Evolutionary conservation across 2,113 vertebrate species (phyloP), one percentile per base, ranked within the genome.

Genomic region (Apeltes quadracus): DNA sequence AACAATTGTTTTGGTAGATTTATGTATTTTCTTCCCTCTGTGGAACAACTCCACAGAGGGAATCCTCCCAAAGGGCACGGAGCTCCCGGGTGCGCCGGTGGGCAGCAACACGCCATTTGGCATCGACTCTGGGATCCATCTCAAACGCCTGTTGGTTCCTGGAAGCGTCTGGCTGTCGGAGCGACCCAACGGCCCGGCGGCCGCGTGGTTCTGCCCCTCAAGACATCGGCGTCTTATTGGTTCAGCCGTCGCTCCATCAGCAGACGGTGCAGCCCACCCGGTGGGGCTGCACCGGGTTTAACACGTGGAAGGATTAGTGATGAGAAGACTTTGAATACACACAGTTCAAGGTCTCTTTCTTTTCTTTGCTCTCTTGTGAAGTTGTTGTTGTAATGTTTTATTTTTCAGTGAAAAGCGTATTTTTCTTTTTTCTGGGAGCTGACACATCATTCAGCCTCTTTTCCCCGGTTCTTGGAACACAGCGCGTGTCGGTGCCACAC

Each of bases 311-410:
- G 58, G 25, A 57, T 72, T 39, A 73, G 25, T n/a, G 41, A 48
- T 58, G 36, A 12, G 25, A 34, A 18, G 12, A 8, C n/a, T 23
- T 44, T 54, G 6, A 70, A 23, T 29, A 44, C 29, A 22, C 15
- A 29, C 3, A 16, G 11, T 9, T 5, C 22, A 34, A 32, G 34
- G 44, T 61, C 54, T 54, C 13, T 1, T 32, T 51, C 10, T n/a
- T 48, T 61, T 32, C 22, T 66, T 55, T 59, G 54, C 14, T 46
- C 48, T 67, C n/a, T n/a, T n/a, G n/a, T n/a, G n/a, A n/a, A n/a
- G n/a, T n/a, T 25, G 25, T 4, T 56, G 0, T 18, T 18, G 10
- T 20, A 43, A 18, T 15, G 39, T 46, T 22, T 65, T 44, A 14
- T 41, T 41, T 13, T 39, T 48, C 14, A 7, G 61, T 18, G 8